A percentile compares a stretch with the other conserved stretches of the same genome.
Conservation (phyloP, 2,113 vertebrate genomes). For the Erinaceus europaeus region DNA sequence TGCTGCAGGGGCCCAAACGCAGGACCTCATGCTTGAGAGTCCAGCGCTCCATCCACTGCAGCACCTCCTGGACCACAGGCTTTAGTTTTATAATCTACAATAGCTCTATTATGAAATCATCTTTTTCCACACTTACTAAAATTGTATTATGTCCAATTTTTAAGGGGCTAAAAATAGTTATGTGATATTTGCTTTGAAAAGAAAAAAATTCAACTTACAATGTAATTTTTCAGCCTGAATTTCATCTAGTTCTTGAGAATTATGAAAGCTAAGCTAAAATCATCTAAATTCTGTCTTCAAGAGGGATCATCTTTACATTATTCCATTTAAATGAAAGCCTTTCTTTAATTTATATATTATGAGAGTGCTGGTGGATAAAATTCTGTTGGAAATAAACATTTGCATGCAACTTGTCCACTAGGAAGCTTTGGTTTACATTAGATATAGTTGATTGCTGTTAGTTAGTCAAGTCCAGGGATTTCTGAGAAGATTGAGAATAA, state of each 20-base stretch:
- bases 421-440: not conserved
- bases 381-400: not conserved
- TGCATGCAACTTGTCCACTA: conserved; percentile 11
- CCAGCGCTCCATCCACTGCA: too few species aligned
- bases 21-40: too few species aligned
- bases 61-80: too few species aligned
- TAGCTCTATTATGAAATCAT: conserved; percentile 37
- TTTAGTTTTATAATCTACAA: conserved; percentile 46
- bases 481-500: conserved; percentile 1
- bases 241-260: not conserved
- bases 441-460: not conserved
- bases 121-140: conserved; percentile 17
- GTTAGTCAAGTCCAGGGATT: not conserved
- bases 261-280: conserved; percentile 3
- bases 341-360: not conserved
- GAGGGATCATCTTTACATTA: not conserved
- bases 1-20: too few species aligned
- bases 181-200: not conserved
- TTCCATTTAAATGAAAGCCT: not conserved
- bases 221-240: conserved; percentile 19
- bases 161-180: conserved; percentile 21
- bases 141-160: conserved; percentile 10
- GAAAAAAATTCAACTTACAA: not conserved
- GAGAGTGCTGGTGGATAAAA: not conserved
- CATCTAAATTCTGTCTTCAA: conserved; percentile 21